These are phyloP conservation scores for Drosophila pachea DNA, from an alignment of 1,140 invertebrate genomes.

Conservation along the genomic window DNA sequence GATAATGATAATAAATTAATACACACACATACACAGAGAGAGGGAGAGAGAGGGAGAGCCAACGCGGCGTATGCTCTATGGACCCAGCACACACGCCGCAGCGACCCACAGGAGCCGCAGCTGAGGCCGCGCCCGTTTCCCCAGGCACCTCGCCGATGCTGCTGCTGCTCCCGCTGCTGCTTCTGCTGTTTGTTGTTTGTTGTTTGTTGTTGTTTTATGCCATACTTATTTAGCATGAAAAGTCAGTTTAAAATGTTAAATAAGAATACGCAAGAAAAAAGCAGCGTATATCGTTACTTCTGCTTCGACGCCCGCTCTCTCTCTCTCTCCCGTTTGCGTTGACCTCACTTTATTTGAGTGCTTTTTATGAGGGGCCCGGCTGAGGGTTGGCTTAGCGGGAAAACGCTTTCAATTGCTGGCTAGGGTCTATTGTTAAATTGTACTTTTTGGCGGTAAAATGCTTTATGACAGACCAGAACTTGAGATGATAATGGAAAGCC, in stretches of 20 bases:
- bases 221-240: slow-evolving; percentile 76
- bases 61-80: background rate
- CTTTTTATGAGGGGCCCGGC: slow-evolving; percentile 50
- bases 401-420: slow-evolving; percentile 25
- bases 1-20: slow-evolving; percentile 78
- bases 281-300: slow-evolving; percentile 16
- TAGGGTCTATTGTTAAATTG: slow-evolving; percentile 39
- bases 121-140: background rate
- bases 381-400: background rate
- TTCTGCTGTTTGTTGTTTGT: slow-evolving; percentile 5
- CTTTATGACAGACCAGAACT: slow-evolving; percentile 44
- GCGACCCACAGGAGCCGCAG: background rate
- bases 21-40: slow-evolving; percentile 17
- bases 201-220: slow-evolving; percentile 33
- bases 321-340: slow-evolving; percentile 6
- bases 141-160: too few relatives aligned
- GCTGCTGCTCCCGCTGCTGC: background rate
- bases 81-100: background rate
- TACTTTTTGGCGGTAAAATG: slow-evolving; percentile 48
- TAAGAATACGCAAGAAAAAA: slow-evolving; percentile 34
- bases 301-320: slow-evolving; percentile 10
- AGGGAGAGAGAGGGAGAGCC: background rate
- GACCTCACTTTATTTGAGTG: slow-evolving; percentile 54
- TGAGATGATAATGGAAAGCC: slow-evolving; percentile 48
- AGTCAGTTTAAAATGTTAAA: slow-evolving; percentile 71